phyloP scores from a whole-genome alignment of 2,888 invertebrate species.

The Agapostemon virescens region DNA sequence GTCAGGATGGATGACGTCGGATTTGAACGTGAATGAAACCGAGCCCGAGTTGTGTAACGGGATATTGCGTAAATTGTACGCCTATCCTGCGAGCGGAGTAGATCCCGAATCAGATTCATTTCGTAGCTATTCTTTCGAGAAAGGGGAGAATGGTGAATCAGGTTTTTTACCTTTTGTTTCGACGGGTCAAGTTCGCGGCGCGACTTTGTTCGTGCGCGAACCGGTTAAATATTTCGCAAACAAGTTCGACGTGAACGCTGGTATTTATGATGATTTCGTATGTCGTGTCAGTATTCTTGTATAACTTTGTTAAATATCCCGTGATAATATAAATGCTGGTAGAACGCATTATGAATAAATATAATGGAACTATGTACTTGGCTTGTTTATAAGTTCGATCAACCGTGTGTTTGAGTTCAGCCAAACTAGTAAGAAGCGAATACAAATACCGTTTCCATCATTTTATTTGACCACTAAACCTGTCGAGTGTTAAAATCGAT shows the following conservation, averaged over 20 bases:
- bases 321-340: not conserved
- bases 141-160: not conserved
- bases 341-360: not conserved
- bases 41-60: slow-evolving; percentile 23
- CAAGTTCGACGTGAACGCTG: too few species aligned
- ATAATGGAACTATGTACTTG: not conserved
- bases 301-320: not conserved
- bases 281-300: too few species aligned
- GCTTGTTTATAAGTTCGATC: not conserved
- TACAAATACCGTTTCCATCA: too few species aligned
- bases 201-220: not conserved
- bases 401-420: not conserved
- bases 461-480: too few species aligned
- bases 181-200: not conserved
- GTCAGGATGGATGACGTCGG: slow-evolving; percentile 52
- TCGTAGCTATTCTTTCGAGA: not conserved
- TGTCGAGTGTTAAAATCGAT: too few species aligned
- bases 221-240: not conserved
- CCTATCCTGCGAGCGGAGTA: not conserved
- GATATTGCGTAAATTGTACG: slow-evolving; percentile 26
- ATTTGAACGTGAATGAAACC: slow-evolving; percentile 35
- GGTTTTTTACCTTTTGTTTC: not conserved
- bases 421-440: not conserved
- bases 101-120: not conserved
- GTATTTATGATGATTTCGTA: too few species aligned